Conservation (phyloP, 2,888 invertebrate species). For the Cryptocephalus primarius region DNA sequence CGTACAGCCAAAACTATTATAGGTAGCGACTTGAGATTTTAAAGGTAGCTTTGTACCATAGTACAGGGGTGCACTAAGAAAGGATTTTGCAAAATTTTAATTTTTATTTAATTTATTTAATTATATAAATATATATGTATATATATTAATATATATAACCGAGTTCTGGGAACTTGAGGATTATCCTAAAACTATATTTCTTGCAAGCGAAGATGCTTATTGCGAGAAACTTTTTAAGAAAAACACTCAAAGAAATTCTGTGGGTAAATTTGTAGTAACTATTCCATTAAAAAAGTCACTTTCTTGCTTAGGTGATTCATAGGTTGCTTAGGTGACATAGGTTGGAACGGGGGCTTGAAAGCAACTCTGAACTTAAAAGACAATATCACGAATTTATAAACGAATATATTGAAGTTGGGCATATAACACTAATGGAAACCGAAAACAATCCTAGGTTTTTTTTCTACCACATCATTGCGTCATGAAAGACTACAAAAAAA, state of each 20-base stretch:
- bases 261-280: background rate
- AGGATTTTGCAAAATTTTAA: no score
- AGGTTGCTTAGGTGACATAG: no score
- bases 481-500: constrained; percentile 18
- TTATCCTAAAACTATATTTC: background rate
- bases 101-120: no score
- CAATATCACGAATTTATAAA: background rate
- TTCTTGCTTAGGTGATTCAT: background rate
- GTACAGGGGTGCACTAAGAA: no score
- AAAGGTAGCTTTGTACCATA: no score
- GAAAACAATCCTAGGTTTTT: background rate
- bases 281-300: background rate
- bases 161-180: background rate
- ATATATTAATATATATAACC: no score
- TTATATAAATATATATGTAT: no score
- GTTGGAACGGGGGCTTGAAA: background rate
- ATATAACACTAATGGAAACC: constrained; percentile 6
- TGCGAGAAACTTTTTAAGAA: background rate
- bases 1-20: no score
- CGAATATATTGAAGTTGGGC: constrained; percentile 1
- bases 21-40: no score
- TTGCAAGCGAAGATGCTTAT: no score
- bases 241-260: background rate
- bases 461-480: constrained; percentile 19
- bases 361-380: background rate